Percentiles rank a stretch among this genome's conserved stretches.
Evolutionary conservation across 2,888 invertebrate genomes (phyloP).

Genomic region (Prenolepis imparis): DNA sequence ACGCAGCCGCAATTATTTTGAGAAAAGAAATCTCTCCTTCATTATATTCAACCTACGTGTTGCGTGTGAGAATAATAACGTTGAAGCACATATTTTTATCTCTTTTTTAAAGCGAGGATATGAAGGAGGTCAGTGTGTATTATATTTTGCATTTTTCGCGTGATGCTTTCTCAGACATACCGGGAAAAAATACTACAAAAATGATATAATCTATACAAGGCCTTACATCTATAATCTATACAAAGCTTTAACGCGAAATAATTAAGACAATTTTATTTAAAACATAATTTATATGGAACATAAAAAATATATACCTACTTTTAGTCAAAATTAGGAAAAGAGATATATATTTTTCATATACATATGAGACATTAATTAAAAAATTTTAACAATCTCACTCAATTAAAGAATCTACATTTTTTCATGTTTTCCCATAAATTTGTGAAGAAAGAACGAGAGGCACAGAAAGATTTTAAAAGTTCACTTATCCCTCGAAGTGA

Average conservation of each 20-base stretch:
- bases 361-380: not conserved
- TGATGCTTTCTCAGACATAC: conserved; percentile 3
- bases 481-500: conserved; percentile 3
- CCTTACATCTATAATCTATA: not conserved
- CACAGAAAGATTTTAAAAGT: not conserved
- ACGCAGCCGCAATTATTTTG: conserved; percentile 28
- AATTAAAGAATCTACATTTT: not conserved
- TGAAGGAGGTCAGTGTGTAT: not conserved
- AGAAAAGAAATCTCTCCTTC: conserved; percentile 3
- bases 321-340: not conserved
- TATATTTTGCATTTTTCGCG: not conserved
- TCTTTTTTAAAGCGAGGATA: not conserved
- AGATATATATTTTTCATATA: not conserved
- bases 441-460: not conserved
- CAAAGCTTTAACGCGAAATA: not conserved
- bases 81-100: conserved; percentile 1
- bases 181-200: conserved; percentile 15
- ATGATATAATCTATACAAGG: not conserved
- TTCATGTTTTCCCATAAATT: not conserved
- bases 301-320: conserved; percentile 9
- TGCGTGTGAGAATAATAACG: conserved; percentile 31
- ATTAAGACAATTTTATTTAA: conserved; percentile 11
- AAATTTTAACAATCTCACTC: not conserved
- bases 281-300: not conserved
- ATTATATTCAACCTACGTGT: conserved; percentile 8